Base-by-base conservation (phyloP, 1,140 invertebrate genomes). In the Zaprionus davidi region DNA sequence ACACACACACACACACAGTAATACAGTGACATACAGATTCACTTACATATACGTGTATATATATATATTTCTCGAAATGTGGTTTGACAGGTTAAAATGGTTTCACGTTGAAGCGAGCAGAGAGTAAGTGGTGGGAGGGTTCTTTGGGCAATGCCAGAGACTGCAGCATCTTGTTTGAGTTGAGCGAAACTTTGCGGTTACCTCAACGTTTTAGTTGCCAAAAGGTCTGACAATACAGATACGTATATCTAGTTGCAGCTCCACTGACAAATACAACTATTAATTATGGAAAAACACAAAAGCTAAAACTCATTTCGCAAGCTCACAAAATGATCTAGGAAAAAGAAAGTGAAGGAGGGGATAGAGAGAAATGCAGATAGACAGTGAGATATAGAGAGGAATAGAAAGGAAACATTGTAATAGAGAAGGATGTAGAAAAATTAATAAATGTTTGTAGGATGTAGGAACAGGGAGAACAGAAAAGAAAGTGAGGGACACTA, bases 81-180 rank as follows among this genome's bases (percentile, higher is more conserved):
- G 79, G 68, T 66, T 78, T 75, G 72, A 78, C 60, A 78, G 76
- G 59, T 66, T 76, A 68, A 26, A 60, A 56, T 65, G 73, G 15
- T 66, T 64, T 59, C 55, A 26, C 24, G 49, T 17, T 57, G 51
- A 56, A 41, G 57, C 66, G 66, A 41, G 38, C 65, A 66, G 60
- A 71, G 28, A 28, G 13, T 15, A 3, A 20, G 46, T 17, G 34
- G 15, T 15, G 56, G 11, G 2, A 17, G 20, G 5, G n/a, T 31
- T 31, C 28, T 31, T 7, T 31, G n/a, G 28, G n/a, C 15, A 38
- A 12, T n/a, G 17, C n/a, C n/a, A 31, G 11, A 17, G 38, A 49
- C 26, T 58, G 55, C 49, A 58, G 49, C 31, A 74, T 74, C 65
- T 69, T 63, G 38, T 64, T 75, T 75, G 53, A 75, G 67, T 71